These are phyloP conservation scores for Corythaixoides concolor DNA, from an alignment of 2,113 vertebrate species.

Conservation along the genomic window DNA sequence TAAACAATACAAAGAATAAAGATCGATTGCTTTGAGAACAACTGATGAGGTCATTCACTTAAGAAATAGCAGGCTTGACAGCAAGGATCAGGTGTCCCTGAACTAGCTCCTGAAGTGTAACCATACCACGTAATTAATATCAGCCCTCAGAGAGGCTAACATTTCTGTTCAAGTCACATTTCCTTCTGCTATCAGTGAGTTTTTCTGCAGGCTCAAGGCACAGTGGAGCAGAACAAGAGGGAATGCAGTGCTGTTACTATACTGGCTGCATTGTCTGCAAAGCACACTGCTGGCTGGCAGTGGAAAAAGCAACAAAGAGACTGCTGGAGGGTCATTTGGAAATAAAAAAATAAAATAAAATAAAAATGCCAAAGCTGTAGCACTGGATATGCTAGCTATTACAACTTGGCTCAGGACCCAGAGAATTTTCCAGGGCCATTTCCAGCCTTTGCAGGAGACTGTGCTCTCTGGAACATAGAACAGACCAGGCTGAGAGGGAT, in stretches of 20 bases:
- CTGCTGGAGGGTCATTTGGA: neutral
- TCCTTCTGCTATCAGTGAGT: neutral
- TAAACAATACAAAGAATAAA: neutral
- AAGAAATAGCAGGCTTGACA: conserved; percentile 13
- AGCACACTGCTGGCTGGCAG: neutral
- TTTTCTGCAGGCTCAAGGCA: neutral
- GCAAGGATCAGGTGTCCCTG: conserved; percentile 26
- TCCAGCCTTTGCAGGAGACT: conserved; percentile 6
- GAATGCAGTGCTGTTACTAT: neutral
- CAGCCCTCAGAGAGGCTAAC: neutral
- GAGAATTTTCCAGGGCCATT: conserved; percentile 13
- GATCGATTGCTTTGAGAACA: conserved; percentile 13
- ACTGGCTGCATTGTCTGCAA: neutral
- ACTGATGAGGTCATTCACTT: conserved; percentile 23
- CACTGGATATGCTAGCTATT: neutral
- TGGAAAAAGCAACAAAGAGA: neutral
- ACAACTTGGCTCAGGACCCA: conserved; percentile 7
- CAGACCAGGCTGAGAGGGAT: neutral
- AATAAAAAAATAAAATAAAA: neutral
- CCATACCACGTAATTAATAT: conserved; percentile 30
- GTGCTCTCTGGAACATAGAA: neutral
- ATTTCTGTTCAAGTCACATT: neutral
- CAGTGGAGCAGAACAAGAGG: neutral
- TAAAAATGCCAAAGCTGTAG: neutral
- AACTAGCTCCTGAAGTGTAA: neutral